Conservation (phyloP, 1,140 invertebrate species). For the Lamellibrachia luymesi region DNA sequence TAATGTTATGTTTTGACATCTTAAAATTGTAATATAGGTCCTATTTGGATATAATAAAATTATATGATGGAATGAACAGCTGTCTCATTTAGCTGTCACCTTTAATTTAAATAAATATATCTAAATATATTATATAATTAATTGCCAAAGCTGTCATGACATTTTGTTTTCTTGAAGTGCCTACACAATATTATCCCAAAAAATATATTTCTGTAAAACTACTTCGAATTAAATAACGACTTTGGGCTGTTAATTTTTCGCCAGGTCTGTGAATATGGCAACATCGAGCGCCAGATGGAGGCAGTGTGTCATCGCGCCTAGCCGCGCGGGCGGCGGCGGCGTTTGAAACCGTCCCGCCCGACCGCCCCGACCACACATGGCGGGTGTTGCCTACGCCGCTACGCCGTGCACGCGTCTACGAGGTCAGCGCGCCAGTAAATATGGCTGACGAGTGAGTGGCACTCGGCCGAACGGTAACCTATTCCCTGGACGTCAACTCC, state of each 20-base stretch:
- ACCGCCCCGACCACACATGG: neutral
- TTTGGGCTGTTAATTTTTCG: neutral
- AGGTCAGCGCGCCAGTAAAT: neutral
- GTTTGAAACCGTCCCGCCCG: neutral
- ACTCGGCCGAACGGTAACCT: neutral
- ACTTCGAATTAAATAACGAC: neutral
- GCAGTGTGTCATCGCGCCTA: neutral
- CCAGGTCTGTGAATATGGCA: neutral
- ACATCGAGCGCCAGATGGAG: neutral
- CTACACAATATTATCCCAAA: neutral
- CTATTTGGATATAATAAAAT: too few species aligned
- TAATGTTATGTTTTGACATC: too few species aligned
- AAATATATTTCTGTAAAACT: neutral
- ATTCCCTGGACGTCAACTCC: neutral
- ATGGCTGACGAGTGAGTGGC: neutral
- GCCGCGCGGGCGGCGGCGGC: too few species aligned
- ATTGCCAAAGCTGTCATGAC: too few species aligned
- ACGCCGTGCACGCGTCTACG: neutral
- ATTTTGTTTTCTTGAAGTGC: too few species aligned
- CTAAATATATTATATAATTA: too few species aligned
- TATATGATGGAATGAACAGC: too few species aligned
- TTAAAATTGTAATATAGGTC: too few species aligned
- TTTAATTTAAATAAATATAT: too few species aligned
- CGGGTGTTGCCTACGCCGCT: neutral
- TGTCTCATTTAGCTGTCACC: too few species aligned